A percentile compares a stretch with the other conserved stretches of the same genome.
These are phyloP conservation scores for Cliona cf. orientalis DNA, from an alignment of 37 sponge, comb jelly and placozoan species.

Conservation along the genomic window DNA sequence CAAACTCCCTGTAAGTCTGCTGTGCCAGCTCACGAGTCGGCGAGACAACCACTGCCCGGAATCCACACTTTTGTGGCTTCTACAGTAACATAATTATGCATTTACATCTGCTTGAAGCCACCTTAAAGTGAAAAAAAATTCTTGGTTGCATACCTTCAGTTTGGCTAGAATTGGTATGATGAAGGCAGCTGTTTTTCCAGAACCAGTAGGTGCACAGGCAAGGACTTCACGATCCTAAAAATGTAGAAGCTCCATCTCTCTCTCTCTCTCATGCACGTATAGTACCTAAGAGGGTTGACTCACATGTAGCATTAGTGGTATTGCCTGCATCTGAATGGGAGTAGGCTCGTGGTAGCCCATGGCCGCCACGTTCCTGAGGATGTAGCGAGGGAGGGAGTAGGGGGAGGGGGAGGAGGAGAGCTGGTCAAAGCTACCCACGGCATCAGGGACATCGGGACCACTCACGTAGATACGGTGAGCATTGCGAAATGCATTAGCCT, in stretches of 20 bases:
- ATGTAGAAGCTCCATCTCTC: not conserved
- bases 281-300: not conserved
- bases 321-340: constrained; percentile 96
- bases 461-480: constrained; percentile 77
- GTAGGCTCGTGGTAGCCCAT: constrained; percentile 81
- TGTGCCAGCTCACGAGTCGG: constrained; percentile 98
- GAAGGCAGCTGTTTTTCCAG: constrained; percentile 95
- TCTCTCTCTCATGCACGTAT: not conserved
- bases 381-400: constrained; percentile 64
- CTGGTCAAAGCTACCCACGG: constrained; percentile 66
- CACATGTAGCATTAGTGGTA: constrained; percentile 87
- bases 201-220: constrained; percentile 96
- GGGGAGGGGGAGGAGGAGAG: not conserved
- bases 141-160: constrained; percentile 64
- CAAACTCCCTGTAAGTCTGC: constrained; percentile 91
- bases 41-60: constrained; percentile 90
- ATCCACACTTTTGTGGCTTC: constrained; percentile 78
- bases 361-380: constrained; percentile 53
- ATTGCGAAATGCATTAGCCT: constrained; percentile 90
- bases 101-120: too few species aligned
- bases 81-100: constrained; percentile 23
- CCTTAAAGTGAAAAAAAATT: too few species aligned
- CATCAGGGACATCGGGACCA: constrained; percentile 91
- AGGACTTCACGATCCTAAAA: constrained; percentile 83
- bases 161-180: constrained; percentile 84